Evolutionary conservation across 2,888 invertebrate species (phyloP), one percentile per base, ranked within the genome.

Genomic region (Aplocera efformata): DNA sequence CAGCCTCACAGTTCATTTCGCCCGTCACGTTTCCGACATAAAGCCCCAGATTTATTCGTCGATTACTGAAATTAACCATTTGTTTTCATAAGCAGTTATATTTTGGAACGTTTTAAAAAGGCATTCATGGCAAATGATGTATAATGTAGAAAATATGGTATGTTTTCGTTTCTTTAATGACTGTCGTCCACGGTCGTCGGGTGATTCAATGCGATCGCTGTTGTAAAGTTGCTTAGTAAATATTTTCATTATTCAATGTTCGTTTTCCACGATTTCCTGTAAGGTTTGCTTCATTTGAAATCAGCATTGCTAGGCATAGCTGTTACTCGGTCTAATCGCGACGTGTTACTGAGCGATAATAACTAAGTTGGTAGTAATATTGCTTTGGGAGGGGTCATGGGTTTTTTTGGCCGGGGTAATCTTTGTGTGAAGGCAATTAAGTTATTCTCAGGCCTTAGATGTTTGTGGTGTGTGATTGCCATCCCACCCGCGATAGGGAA

Each of bases 11-110:
- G n/a, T 5, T 3, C 13, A 3, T 17, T 17, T 17, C 13, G 13
- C 13, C 37, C 48, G 60, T 72, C 75, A 75, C 75, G 73, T 68
- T 72, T 68, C 63, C 32, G 50, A 53, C 62, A 68, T 72, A 63
- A 72, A 59, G 40, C 50, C 40, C 50, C 53, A 49, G 43, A 52
- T 58, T 53, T 57, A 50, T 42, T 43, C 29, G 26, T 40, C 54
- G 57, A 71, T 68, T 63, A 63, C 50, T 28, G 10, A 49, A 55
- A 58, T 56, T 37, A 45, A 33, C 47, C 26, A 29, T 40, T 29
- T 28, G 38, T 47, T 33, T 39, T 26, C 29, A 17, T 42, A 9
- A 23, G 5, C 13, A 17, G 8, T 9, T 29, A 10, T 9, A 23
- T 36, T 27, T 42, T 36, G 10, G 7, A 25, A 9, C 23, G 30